phyloP scores from a whole-genome alignment of 2,888 invertebrate genomes.

The Dendrolimus pini region DNA sequence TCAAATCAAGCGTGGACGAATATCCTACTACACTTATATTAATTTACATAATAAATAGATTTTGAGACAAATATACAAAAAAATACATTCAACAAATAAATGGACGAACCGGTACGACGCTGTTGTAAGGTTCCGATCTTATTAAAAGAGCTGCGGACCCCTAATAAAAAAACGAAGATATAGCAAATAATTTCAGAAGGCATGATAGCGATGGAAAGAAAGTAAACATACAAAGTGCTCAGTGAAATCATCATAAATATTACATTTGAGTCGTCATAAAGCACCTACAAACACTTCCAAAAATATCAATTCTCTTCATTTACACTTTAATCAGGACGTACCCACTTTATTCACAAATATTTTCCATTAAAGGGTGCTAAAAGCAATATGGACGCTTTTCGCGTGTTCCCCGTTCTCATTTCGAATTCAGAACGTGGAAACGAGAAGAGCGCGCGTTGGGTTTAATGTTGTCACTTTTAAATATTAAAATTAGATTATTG shows the following conservation, averaged over 20 bases:
- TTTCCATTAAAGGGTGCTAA: constrained; percentile 67
- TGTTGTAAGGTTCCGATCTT: too few species aligned
- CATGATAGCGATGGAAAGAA: neutral
- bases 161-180: too few species aligned
- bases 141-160: too few species aligned
- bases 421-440: constrained; percentile 60
- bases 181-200: too few species aligned
- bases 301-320: constrained; percentile 62
- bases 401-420: constrained; percentile 50
- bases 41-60: too few species aligned
- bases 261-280: constrained; percentile 29
- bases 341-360: constrained; percentile 47
- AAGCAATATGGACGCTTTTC: constrained; percentile 64
- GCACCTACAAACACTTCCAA: constrained; percentile 40
- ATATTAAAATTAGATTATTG: constrained; percentile 67
- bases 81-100: too few species aligned
- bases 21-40: too few species aligned
- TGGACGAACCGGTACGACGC: too few species aligned
- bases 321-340: constrained; percentile 56
- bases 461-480: constrained; percentile 64
- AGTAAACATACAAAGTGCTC: neutral
- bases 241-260: constrained; percentile 24
- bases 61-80: too few species aligned
- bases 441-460: constrained; percentile 46
- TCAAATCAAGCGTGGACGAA: too few species aligned